Conservation (phyloP, 2,888 invertebrate genomes). For the Cryptosula pallasiana region DNA sequence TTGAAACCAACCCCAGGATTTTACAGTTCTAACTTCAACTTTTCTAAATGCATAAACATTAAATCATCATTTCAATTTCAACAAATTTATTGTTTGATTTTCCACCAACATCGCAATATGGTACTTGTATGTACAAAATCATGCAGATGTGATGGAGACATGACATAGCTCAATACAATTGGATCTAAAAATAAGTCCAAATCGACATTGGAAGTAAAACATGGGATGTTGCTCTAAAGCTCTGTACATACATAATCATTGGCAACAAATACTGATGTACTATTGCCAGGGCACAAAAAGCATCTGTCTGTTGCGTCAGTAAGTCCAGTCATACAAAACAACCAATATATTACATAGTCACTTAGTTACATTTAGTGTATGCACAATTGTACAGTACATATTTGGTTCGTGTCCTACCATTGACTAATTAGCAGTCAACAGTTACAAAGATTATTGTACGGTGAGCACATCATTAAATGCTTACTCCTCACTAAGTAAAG, state of each 20-base stretch:
- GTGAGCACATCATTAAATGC: too few species aligned
- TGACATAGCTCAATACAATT: background rate
- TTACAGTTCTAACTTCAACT: too few species aligned
- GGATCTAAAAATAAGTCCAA: background rate
- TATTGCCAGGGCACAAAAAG: background rate
- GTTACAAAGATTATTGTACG: background rate
- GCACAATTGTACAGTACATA: background rate
- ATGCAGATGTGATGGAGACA: background rate
- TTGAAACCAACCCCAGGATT: too few species aligned
- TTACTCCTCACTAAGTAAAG: too few species aligned
- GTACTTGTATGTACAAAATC: background rate
- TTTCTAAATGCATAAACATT: too few species aligned
- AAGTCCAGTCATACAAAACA: background rate
- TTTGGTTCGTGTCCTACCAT: background rate
- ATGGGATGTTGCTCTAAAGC: background rate
- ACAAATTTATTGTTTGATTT: background rate
- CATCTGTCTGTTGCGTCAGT: background rate
- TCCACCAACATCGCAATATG: background rate
- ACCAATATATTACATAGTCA: background rate
- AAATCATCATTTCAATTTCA: too few species aligned
- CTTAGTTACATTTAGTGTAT: background rate
- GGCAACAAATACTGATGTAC: background rate
- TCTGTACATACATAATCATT: background rate
- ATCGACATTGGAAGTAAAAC: too few species aligned
- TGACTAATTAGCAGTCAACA: background rate